Conservation (phyloP, 2,888 invertebrate species). For the Stegophylla sp. region DNA sequence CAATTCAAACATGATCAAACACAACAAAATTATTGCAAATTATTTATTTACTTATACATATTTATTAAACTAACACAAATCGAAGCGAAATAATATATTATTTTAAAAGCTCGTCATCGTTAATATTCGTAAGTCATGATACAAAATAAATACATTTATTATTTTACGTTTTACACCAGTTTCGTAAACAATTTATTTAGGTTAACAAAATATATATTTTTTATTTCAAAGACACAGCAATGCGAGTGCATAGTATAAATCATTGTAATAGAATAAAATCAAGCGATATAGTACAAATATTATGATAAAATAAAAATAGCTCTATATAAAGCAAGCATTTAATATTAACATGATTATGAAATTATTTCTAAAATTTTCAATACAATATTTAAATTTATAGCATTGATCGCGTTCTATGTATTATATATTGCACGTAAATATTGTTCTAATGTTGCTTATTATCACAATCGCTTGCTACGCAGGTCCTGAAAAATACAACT, state of each 20-base stretch:
- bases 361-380: constrained; percentile 25
- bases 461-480: background rate
- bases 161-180: background rate
- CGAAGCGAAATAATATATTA: constrained; percentile 21
- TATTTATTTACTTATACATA: background rate
- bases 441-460: background rate
- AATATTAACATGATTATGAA: background rate
- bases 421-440: background rate
- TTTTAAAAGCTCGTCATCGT: constrained; percentile 28
- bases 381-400: background rate
- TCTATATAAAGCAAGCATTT: constrained; percentile 30
- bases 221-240: background rate
- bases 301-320: constrained; percentile 1
- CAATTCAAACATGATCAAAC: background rate
- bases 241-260: too few species aligned
- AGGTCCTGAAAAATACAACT: constrained; percentile 43
- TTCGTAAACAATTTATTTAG: background rate
- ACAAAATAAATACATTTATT: too few species aligned
- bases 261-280: background rate
- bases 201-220: background rate
- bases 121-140: background rate
- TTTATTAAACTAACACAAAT: constrained; percentile 23
- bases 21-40: background rate
- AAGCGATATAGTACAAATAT: background rate
- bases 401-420: background rate